Evolutionary conservation across 2,888 invertebrate genomes (phyloP).

Genomic region (Ormyrus rosae): DNA sequence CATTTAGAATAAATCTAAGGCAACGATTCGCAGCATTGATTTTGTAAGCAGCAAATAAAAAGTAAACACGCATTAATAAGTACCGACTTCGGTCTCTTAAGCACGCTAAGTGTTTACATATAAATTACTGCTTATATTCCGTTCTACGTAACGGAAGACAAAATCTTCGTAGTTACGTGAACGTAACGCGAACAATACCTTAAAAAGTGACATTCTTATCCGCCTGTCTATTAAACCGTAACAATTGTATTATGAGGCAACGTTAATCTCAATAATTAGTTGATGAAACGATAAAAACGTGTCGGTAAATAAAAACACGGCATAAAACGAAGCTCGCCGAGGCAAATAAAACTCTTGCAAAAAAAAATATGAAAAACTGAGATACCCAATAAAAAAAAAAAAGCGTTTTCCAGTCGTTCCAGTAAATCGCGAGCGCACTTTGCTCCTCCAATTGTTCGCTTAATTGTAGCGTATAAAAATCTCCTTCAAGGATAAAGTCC

Average conservation of each 20-base stretch:
- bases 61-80: constrained; percentile 27
- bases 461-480: constrained; percentile 26
- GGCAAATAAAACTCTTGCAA: too few species aligned
- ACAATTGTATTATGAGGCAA: not conserved
- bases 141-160: constrained; percentile 17
- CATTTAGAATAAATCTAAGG: constrained; percentile 12
- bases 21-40: constrained; percentile 28
- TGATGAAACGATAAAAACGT: not conserved
- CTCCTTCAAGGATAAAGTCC: constrained; percentile 23
- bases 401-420: too few species aligned
- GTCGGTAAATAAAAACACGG: not conserved
- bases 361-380: too few species aligned
- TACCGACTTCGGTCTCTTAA: constrained; percentile 16
- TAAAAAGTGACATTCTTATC: not conserved
- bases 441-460: constrained; percentile 22
- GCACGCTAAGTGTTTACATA: constrained; percentile 30
- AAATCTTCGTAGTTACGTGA: constrained; percentile 21
- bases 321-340: too few species aligned
- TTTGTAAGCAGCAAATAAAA: constrained; percentile 36
- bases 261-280: not conserved
- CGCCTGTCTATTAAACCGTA: not conserved
- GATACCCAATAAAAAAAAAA: too few species aligned
- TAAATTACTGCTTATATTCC: constrained; percentile 9
- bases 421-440: too few species aligned
- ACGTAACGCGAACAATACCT: not conserved